Percentiles rank a stretch among this genome's conserved stretches.
Conservation (phyloP, 1,140 invertebrate genomes). For the Neodiprion lecontei region DNA sequence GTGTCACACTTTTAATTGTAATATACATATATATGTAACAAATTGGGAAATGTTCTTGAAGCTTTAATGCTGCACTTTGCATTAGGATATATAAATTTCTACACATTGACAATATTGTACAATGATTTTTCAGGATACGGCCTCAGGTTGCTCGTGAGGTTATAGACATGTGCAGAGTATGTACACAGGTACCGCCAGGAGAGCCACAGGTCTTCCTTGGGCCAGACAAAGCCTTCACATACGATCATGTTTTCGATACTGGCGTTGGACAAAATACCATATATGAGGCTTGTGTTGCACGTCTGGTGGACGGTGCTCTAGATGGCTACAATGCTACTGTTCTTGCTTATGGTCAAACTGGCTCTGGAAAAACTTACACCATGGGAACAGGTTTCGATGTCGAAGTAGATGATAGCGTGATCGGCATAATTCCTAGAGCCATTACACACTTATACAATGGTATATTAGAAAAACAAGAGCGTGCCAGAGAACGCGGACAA, state of each 20-base stretch:
- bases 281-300: conserved; percentile 85
- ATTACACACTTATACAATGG: conserved; percentile 89
- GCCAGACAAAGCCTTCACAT: conserved; percentile 95
- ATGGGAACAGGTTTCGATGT: conserved; percentile 99
- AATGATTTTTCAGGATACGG: conserved; percentile 78
- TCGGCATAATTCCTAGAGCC: conserved; percentile 93
- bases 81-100: neutral
- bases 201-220: conserved; percentile 94
- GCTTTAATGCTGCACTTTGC: neutral
- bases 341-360: conserved; percentile 96
- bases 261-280: conserved; percentile 79
- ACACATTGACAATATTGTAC: neutral
- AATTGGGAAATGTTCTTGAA: too few species aligned
- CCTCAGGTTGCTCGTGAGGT: conserved; percentile 92
- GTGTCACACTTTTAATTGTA: neutral
- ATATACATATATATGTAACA: too few species aligned
- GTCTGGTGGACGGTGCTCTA: conserved; percentile 86
- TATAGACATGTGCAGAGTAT: conserved; percentile 94
- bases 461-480: conserved; percentile 72
- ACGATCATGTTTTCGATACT: conserved; percentile 94
- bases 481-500: conserved; percentile 66
- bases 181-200: conserved; percentile 85
- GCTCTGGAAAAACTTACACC: conserved; percentile 97
- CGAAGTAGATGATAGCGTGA: conserved; percentile 65
- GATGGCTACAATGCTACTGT: conserved; percentile 96